phyloP scores from a whole-genome alignment of 2,113 vertebrate genomes.

The Bolborhynchus lineola region DNA sequence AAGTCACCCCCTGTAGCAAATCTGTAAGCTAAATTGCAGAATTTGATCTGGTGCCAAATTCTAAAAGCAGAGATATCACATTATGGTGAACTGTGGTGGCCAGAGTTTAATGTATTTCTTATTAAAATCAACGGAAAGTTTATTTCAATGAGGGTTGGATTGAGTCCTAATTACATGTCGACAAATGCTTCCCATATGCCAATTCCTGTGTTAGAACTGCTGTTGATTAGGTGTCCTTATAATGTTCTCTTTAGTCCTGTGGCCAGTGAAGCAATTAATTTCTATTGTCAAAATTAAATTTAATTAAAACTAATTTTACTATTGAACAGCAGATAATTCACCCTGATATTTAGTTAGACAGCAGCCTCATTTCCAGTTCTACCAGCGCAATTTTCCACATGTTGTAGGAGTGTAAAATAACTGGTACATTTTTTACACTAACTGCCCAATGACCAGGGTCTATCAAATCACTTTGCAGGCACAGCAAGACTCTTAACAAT shows the following conservation, averaged over 20 bases:
- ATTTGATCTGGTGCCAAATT: neutral
- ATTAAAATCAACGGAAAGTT: slow-evolving; percentile 39
- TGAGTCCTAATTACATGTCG: neutral
- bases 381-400: neutral
- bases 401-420: neutral
- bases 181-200: slow-evolving; percentile 4
- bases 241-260: neutral
- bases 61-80: slow-evolving; percentile 11
- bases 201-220: neutral
- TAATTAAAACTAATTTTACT: slow-evolving; percentile 10
- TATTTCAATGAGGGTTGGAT: slow-evolving; percentile 5
- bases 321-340: neutral
- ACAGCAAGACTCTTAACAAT: neutral
- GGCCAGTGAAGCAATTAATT: slow-evolving; percentile 3
- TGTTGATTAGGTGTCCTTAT: neutral
- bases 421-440: neutral
- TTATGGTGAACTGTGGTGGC: neutral
- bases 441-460: neutral
- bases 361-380: neutral
- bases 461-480: neutral
- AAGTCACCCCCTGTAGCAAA: slow-evolving; percentile 5
- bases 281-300: neutral
- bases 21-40: neutral
- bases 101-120: slow-evolving; percentile 27
- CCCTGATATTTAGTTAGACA: neutral